phyloP scores from a whole-genome alignment of 2,888 invertebrate genomes.

The Ophion costatus region DNA sequence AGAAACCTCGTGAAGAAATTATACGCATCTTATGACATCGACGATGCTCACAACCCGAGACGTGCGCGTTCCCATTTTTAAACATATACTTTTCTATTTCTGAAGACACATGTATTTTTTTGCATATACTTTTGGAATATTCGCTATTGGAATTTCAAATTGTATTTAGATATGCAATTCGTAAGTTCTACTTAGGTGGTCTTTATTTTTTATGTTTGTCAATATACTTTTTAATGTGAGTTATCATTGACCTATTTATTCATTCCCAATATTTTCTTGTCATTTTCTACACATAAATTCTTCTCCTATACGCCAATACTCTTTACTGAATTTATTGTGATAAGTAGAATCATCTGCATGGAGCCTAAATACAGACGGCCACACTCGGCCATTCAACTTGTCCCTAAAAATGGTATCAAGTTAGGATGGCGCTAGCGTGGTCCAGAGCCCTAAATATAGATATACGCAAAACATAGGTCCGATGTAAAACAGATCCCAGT shows the following conservation, averaged over 20 bases:
- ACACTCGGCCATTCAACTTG: no score
- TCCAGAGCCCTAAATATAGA: no score
- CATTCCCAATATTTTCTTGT: neutral
- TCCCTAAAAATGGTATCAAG: no score
- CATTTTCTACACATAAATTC: neutral
- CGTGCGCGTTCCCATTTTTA: conserved; percentile 53
- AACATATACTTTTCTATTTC: conserved; percentile 3
- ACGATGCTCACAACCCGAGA: conserved; percentile 73
- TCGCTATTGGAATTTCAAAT: neutral
- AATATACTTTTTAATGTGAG: neutral
- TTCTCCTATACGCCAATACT: neutral
- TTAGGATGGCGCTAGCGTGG: no score
- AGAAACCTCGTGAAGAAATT: conserved; percentile 83
- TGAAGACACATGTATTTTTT: neutral
- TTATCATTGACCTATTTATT: neutral
- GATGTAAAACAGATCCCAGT: no score
- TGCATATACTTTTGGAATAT: neutral
- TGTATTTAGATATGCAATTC: neutral
- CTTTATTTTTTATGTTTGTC: no score
- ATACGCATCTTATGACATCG: conserved; percentile 82
- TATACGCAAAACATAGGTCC: no score
- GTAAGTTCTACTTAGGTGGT: neutral
- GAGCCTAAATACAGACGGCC: no score
- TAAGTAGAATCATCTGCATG: no score
- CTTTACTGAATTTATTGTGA: neutral